Evolutionary conservation across 2,797 vertebrate genomes (phyloP).

Genomic region (Poeciliopsis infans): DNA sequence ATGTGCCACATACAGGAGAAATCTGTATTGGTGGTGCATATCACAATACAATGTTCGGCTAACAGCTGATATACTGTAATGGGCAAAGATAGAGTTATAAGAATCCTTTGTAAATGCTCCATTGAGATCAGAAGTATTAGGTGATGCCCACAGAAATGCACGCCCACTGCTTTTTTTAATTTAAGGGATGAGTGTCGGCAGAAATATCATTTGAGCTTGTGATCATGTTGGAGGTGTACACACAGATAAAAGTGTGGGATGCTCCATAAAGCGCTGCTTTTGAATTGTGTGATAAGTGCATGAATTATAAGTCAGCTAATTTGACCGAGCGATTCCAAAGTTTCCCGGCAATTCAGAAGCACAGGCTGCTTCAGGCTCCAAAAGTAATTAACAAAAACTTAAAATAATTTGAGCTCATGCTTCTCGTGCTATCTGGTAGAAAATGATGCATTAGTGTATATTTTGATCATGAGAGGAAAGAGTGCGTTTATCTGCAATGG

Average conservation of each 20-base stretch:
- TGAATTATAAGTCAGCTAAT: constrained; percentile 85
- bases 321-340: constrained; percentile 82
- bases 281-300: constrained; percentile 84
- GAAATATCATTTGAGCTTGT: constrained; percentile 82
- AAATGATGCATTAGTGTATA: constrained; percentile 83
- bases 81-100: constrained; percentile 86
- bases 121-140: constrained; percentile 81
- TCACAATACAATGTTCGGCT: constrained; percentile 77
- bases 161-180: constrained; percentile 85
- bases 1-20: constrained; percentile 49
- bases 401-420: constrained; percentile 86
- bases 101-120: constrained; percentile 81
- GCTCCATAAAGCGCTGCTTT: constrained; percentile 84
- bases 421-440: constrained; percentile 80
- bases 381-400: constrained; percentile 87
- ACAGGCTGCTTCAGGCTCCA: constrained; percentile 76
- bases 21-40: constrained; percentile 76
- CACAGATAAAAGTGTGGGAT: constrained; percentile 81
- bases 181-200: constrained; percentile 83
- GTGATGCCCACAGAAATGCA: constrained; percentile 82
- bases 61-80: constrained; percentile 85
- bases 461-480: constrained; percentile 81
- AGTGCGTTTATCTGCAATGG: constrained; percentile 81
- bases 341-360: constrained; percentile 74
- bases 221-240: constrained; percentile 83